Base-by-base conservation (phyloP, 2,797 vertebrate species). In the Siniperca scherzeri region DNA sequence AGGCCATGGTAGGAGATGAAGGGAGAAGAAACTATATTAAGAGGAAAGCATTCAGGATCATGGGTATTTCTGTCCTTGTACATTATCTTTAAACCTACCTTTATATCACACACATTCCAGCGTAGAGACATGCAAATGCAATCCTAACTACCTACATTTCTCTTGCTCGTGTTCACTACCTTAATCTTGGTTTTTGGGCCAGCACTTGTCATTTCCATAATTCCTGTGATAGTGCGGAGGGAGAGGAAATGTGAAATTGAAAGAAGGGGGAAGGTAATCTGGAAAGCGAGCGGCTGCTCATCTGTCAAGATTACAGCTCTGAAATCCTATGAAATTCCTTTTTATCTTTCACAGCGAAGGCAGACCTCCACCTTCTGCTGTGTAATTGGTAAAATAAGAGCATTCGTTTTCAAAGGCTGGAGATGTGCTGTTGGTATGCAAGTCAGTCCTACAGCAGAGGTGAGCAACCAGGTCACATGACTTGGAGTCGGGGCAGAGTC, bases 271-370 rank as follows among this genome's bases (percentile, higher is more conserved):
- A 40, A 53, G 72, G 83, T 72, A 86, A 82, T 86, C 77, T 81
- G 77, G 65, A 36, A 27, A 70, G 62, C 55, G 71, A 77, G 70
- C 19, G 9, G 56, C 81, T 46, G 80, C 82, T 91, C 87, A 77
- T 89, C 76, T 65, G 84, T 89, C 84, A 80, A 84, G 86, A 92
- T 86, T 85, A 83, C 67, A 60, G 50, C 77, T 33, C 55, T 7
- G 81, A 74, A 83, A 87, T 82, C 74, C 71, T 38, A 67, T 70
- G 67, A 74, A 86, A 77, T 66, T 76, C 66, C 36, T 42, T 81
- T 77, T 78, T 74, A 83, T 90, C 87, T 82, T 25, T 14, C 22
- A 13, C n/a, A 27, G 72, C 13, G 4, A 53, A 72, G 61, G 52
- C 64, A 64, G 76, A 80, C 74, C 67, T 86, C 70, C 75, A 70